These are phyloP conservation scores for Apamea anceps DNA, from an alignment of 2,888 invertebrate genomes.

Conservation along the genomic window DNA sequence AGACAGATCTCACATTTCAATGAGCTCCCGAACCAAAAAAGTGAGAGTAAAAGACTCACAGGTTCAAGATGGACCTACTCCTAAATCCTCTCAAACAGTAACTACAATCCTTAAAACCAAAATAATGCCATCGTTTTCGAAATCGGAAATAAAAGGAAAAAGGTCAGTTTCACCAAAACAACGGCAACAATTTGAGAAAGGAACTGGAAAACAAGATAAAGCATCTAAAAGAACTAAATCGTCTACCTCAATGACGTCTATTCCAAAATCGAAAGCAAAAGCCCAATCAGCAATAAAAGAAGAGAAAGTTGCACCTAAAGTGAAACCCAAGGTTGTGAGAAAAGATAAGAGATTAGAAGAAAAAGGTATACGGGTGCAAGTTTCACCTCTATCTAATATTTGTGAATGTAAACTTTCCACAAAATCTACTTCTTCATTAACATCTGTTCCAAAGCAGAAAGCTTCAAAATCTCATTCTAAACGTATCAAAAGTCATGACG, in stretches of 20 bases:
- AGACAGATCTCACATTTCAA: slow-evolving; percentile 18
- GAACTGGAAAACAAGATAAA: not conserved
- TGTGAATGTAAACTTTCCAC: slow-evolving; percentile 37
- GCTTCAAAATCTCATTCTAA: slow-evolving; percentile 19
- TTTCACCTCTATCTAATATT: slow-evolving; percentile 6
- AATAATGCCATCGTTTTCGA: slow-evolving; percentile 5
- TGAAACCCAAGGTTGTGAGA: slow-evolving; percentile 12
- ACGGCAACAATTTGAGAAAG: not conserved
- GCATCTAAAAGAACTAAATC: slow-evolving; percentile 1
- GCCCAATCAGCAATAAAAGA: not conserved
- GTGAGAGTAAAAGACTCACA: slow-evolving; percentile 36
- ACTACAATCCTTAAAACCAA: slow-evolving; percentile 18
- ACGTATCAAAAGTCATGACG: slow-evolving; percentile 5
- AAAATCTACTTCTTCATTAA: slow-evolving; percentile 38
- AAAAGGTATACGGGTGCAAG: slow-evolving; percentile 16
- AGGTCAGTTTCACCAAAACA: slow-evolving; percentile 2
- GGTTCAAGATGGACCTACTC: slow-evolving; percentile 2
- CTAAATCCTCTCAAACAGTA: slow-evolving; percentile 25
- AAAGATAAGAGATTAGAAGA: slow-evolving; percentile 24
- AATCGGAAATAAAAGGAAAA: slow-evolving; percentile 15
- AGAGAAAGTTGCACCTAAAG: not conserved
- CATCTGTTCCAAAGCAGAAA: slow-evolving; percentile 27
- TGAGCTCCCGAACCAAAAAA: slow-evolving; percentile 13
- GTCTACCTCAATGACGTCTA: slow-evolving; percentile 14
- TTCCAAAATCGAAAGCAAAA: slow-evolving; percentile 24